Evolutionary conservation across 2,797 vertebrate genomes (phyloP).

Genomic region (Sebastes hopkinsi): DNA sequence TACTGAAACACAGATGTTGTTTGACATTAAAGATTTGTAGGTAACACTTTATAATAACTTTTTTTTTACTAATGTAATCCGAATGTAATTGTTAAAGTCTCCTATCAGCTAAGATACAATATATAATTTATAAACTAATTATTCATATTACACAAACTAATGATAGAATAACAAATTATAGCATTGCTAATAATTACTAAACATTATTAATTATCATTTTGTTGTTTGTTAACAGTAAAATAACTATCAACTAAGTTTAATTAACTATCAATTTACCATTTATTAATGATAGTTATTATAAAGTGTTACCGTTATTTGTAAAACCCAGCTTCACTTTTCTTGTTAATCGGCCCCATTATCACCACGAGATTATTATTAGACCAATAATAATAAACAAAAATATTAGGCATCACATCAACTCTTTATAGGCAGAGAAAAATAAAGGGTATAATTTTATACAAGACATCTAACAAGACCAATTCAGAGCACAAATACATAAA

Average conservation of each 20-base stretch:
- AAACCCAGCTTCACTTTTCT: neutral
- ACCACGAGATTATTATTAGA: conserved; percentile 70
- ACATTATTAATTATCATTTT: too few relatives aligned
- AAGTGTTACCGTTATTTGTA: neutral
- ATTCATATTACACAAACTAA: too few relatives aligned
- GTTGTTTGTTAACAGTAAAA: too few relatives aligned
- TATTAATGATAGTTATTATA: too few relatives aligned
- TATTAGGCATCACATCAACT: conserved; percentile 73
- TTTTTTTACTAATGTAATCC: too few relatives aligned
- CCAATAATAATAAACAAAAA: conserved; percentile 72
- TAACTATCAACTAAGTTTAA: too few relatives aligned
- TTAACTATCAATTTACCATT: too few relatives aligned
- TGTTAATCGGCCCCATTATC: neutral
- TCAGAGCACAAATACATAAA: conserved; percentile 53
- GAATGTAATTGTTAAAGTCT: too few relatives aligned
- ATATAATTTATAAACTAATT: too few relatives aligned
- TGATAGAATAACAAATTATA: too few relatives aligned
- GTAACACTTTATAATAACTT: neutral
- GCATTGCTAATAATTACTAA: too few relatives aligned
- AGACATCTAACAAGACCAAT: conserved; percentile 63
- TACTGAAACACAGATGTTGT: neutral
- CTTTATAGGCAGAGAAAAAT: conserved; percentile 68
- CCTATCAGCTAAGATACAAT: too few relatives aligned
- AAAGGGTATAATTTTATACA: conserved; percentile 66
- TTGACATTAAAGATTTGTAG: neutral